Conservation (phyloP, 2,888 invertebrate genomes). For the Dryococelus australis region DNA sequence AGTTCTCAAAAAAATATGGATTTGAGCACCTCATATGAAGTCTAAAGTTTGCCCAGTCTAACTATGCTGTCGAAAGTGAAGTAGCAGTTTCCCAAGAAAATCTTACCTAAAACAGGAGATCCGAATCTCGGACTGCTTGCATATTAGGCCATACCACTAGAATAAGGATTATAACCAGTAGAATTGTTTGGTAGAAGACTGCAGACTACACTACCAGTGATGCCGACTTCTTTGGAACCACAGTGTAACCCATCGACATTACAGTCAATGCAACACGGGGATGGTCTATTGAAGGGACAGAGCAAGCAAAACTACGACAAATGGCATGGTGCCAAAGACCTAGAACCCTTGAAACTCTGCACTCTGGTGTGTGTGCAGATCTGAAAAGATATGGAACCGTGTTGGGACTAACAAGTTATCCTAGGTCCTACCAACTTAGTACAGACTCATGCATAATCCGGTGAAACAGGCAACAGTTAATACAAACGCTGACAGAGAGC, state of each 20-base stretch:
- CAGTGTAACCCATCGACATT: neutral
- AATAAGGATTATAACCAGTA: neutral
- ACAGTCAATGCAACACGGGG: neutral
- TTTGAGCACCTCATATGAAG: neutral
- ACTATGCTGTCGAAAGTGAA: neutral
- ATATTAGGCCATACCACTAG: neutral
- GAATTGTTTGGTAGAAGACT: neutral
- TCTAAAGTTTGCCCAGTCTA: neutral
- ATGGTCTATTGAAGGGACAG: neutral
- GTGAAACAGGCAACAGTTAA: neutral
- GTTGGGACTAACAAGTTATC: neutral
- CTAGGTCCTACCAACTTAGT: neutral
- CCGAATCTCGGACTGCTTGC: neutral
- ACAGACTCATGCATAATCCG: neutral
- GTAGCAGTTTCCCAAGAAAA: neutral
- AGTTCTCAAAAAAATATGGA: neutral
- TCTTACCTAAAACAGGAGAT: neutral
- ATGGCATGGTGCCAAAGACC: neutral
- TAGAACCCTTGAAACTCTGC: neutral
- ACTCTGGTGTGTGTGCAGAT: neutral
- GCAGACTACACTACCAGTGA: neutral
- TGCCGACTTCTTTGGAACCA: neutral
- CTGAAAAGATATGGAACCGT: neutral
- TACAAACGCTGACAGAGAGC: neutral
- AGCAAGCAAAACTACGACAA: neutral